phyloP scores from a whole-genome alignment of 2,113 vertebrate species.

The Cottus gobio region DNA sequence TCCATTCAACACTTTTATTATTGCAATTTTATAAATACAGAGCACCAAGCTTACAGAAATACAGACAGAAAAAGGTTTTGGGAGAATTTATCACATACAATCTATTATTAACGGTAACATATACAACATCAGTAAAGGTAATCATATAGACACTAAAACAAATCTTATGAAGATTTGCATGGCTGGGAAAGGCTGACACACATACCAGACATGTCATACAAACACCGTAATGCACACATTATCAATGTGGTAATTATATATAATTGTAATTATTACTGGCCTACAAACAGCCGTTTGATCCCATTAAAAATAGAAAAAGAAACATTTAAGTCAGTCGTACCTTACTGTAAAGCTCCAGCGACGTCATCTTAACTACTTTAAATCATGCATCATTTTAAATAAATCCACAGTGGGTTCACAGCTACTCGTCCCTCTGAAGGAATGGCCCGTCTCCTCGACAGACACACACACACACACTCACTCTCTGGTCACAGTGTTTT shows the following conservation, averaged over 20 bases:
- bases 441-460: slow-evolving; percentile 33
- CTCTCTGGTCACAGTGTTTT: slow-evolving; percentile 28
- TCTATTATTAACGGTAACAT: neutral
- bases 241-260: neutral
- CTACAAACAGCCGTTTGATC: neutral
- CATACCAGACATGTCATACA: neutral
- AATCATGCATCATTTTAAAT: neutral
- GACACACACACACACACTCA: too few species aligned
- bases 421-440: neutral
- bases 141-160: too few species aligned
- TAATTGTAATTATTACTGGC: neutral
- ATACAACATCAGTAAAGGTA: neutral
- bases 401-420: neutral
- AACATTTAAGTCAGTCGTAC: slow-evolving; percentile 48
- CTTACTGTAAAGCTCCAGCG: slow-evolving; percentile 80
- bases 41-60: neutral
- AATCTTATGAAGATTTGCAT: neutral
- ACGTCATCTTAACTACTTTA: slow-evolving; percentile 64
- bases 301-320: neutral
- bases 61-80: neutral
- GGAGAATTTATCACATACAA: neutral
- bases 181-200: neutral
- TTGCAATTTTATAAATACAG: too few species aligned
- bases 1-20: too few species aligned
- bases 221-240: neutral